These are phyloP conservation scores for Todus mexicanus DNA, from an alignment of 2,797 vertebrate species.

Conservation along the genomic window DNA sequence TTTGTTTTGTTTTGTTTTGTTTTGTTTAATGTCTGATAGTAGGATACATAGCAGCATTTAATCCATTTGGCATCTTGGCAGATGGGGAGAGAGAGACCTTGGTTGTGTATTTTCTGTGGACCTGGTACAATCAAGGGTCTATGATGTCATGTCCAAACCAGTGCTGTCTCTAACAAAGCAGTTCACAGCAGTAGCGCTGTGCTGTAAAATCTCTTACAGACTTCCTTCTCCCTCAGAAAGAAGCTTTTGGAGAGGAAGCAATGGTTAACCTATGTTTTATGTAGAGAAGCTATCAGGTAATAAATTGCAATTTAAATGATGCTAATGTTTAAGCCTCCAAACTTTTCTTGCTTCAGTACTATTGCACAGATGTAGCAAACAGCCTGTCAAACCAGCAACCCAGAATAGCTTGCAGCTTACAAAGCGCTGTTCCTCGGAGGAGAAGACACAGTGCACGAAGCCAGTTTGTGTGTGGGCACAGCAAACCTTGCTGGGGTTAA, in stretches of 20 bases:
- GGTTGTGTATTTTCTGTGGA: neutral
- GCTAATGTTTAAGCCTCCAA: neutral
- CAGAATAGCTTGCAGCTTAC: neutral
- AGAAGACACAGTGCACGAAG: accelerated
- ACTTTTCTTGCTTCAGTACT: neutral
- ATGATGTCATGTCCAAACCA: neutral
- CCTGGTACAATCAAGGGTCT: neutral
- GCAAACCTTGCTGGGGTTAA: neutral
- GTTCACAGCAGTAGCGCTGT: neutral
- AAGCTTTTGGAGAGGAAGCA: neutral
- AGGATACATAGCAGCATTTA: neutral
- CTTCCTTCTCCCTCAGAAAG: neutral
- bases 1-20: accelerated
- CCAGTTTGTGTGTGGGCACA: neutral
- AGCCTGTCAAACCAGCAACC: neutral
- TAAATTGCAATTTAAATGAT: neutral
- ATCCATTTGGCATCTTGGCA: neutral
- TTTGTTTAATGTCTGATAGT: neutral
- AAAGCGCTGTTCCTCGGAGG: neutral
- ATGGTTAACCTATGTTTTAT: neutral
- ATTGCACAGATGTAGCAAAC: neutral
- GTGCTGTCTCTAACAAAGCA: neutral
- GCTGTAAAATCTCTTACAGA: neutral
- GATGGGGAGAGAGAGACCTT: neutral
- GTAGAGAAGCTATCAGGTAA: accelerated